Evolutionary conservation across 2,888 invertebrate species (phyloP), one percentile per base, ranked within the genome.

Genomic region (Acleris emargana): DNA sequence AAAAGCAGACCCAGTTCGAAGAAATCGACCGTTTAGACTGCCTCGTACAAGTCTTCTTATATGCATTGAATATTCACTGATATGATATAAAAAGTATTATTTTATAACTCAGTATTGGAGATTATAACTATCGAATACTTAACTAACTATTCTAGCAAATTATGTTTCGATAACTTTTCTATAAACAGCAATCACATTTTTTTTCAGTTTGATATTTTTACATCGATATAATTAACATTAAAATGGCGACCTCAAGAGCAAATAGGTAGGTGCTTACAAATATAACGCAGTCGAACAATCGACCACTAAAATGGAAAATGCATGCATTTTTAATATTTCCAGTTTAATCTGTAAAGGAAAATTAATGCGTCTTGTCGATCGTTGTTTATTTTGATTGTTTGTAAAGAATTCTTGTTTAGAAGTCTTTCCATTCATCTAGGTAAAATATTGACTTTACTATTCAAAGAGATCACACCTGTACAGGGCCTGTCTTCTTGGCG

Each of bases 51-150:
- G 32, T 9, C 9, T 32, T 32, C 32, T 32, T 0, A 32, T 32
- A 32, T 32, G 32, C 32, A 32, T 9, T 32, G 7, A 25, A 28
- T 28, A 28, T 28, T 28, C 28, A 28, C 28, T 9, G 28, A 11
- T 11, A 32, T n/a, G n/a, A n/a, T n/a, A n/a, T n/a, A n/a, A n/a
- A n/a, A n/a, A n/a, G n/a, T n/a, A n/a, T n/a, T n/a, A n/a, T n/a
- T n/a, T n/a, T n/a, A n/a, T n/a, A n/a, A 43, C 43, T n/a, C 16
- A 17, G 16, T 7, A 17, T 45, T 45, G 45, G 2, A 45, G 17
- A 53, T 53, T 28, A 17, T 53, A 17, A n/a, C 52, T 53, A 53
- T 32, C 32, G n/a, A 52, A 32, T 17, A 25, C 25, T 25, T 25
- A 53, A 17, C 18, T 32, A 32, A 17, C 18, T 32, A 5, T 28